Base-by-base conservation (phyloP, 2,888 invertebrate genomes). In the Criorhina ranunculi region DNA sequence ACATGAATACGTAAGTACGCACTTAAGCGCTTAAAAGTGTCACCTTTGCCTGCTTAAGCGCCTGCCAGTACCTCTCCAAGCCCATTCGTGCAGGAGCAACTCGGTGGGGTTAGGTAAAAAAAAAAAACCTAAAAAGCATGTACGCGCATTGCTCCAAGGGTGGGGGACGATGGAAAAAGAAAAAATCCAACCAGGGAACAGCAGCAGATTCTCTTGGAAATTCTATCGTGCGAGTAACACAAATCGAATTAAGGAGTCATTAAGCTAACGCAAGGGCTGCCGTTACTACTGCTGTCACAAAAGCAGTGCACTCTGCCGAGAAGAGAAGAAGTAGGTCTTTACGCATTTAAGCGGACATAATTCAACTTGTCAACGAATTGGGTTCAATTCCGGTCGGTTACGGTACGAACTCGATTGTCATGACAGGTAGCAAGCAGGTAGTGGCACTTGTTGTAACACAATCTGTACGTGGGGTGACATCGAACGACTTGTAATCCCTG, bases 191-290 rank as follows among this genome's bases (percentile, higher is more conserved):
- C 62, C 33, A 19, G 55, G 67, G 51, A 64, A 64, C 60, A 44
- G 44, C 46, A 46, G 33, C 49, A 15, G 9, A 42, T 17, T 19
- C 42, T 51, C 60, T 44, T 78, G 59, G 77, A 87, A 87, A 87
- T 78, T 86, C 87, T 76, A 83, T 87, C 79, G 81, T 77, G 87
- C 88, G 82, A 79, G 82, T 83, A 87, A 83, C 80, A 62, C 85
- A 87, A 88, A 88, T 87, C 87, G 87, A 87, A 88, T 87, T 88
- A 87, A 80, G 64, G 62, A 88, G 87, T 87, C 87, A 87, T 88
- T 87, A 87, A 88, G 87, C 67, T 73, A 60, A 57, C 57, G 46
- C n/a, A 31, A 55, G 4, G 8, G 59, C 44, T 49, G 19, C 67
- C 77, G 24, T 1, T 53, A 37, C 73, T 35, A 29, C 33, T 44